These are phyloP conservation scores for Xerus inauris DNA, from an alignment of 2,113 vertebrate genomes.

Conservation along the genomic window DNA sequence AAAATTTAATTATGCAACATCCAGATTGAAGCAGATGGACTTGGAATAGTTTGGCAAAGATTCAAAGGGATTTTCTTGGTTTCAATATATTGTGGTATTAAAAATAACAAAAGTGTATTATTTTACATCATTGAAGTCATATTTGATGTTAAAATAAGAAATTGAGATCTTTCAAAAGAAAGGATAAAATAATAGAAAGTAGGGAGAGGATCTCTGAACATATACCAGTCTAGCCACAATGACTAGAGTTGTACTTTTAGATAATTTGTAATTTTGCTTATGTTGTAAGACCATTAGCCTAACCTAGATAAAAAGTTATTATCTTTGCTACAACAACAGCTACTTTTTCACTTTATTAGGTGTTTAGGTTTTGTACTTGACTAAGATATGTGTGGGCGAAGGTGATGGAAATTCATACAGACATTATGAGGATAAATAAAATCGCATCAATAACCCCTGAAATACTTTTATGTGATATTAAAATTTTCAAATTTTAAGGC, in stretches of 20 bases:
- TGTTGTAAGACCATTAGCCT: neutral
- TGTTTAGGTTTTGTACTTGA: neutral
- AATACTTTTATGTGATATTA: neutral
- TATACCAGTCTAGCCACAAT: neutral
- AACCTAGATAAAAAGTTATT: neutral
- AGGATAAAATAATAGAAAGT: neutral
- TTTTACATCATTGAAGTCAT: constrained; percentile 31
- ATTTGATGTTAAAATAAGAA: constrained; percentile 42
- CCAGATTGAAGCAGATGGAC: constrained; percentile 66
- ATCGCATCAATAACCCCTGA: neutral
- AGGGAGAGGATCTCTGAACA: neutral
- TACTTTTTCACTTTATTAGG: neutral
- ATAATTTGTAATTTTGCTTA: neutral
- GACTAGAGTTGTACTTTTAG: neutral
- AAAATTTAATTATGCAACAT: constrained; percentile 62
- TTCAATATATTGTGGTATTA: constrained; percentile 35
- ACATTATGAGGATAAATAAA: neutral
- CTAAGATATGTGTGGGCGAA: neutral
- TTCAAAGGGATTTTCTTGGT: constrained; percentile 66
- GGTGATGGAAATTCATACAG: neutral
- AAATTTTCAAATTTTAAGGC: neutral
- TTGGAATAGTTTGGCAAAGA: constrained; percentile 66
- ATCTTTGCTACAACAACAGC: neutral
- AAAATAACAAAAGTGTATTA: constrained; percentile 54
- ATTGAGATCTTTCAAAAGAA: constrained; percentile 1